Evolutionary conservation across 1,140 invertebrate species (phyloP), one percentile per base, ranked within the genome.

Genomic region (Ceratoteleas bidentatus): DNA sequence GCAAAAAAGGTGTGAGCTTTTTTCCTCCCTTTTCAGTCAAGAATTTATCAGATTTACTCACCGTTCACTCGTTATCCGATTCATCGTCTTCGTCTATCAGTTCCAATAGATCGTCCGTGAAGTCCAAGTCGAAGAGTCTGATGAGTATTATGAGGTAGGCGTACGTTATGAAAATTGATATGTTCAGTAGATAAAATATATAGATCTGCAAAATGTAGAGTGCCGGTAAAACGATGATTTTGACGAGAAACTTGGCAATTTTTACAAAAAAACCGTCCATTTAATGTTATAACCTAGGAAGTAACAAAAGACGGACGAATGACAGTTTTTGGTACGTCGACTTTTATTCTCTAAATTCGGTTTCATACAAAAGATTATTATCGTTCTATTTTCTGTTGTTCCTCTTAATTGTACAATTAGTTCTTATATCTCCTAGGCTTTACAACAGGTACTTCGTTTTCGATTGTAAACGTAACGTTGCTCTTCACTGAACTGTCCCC

Each of bases 141-240:
- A 60, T 9, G 38, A 70, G 0, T 0, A 70, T 16, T 10, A 58
- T 13, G 0, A 70, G 13, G 16, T 81, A 83, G 3, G 72, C 11
- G 43, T 53, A 57, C n/a, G 72, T 33, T 14, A 62, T 15, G 32
- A 38, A 16, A 8, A 74, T 50, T 6, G 64, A 47, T 56, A 84
- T 47, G 34, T 32, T 50, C 10, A 77, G n/a, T 52, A 85, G 40
- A 14, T 69, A 82, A 11, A 74, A 0, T 10, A 34, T 16, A 45
- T 84, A 82, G 43, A 82, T 24, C 52, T 77, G 65, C 2, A 64
- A 76, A 32, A 84, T 61, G 50, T 76, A 82, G n/a, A 84, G 34
- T 2, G 58, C 58, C 6, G 84, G 84, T 32, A 84, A 32, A 32
- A 85, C 33, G 13, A 80, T 74, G 32, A 84, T 24, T 52, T 82